These are phyloP conservation scores for Holothuria glaberrima DNA, from an alignment of 35 echinoderm and acorn worm genomes.

Conservation along the genomic window DNA sequence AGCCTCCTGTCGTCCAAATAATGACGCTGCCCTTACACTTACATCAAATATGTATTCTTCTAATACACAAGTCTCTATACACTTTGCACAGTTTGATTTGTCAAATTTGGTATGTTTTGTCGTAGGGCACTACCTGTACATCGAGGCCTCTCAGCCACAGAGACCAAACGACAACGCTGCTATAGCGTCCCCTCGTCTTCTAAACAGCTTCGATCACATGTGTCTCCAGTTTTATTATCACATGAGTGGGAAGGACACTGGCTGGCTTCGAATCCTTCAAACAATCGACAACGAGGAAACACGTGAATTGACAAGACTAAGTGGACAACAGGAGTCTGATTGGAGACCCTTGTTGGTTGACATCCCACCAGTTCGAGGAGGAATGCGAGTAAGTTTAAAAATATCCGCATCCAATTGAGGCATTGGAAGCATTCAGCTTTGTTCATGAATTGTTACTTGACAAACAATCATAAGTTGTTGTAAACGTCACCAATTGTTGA, in stretches of 20 bases:
- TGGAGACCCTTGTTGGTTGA: slow-evolving; percentile 37
- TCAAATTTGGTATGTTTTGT: too few species aligned
- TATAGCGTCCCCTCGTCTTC: slow-evolving; percentile 39
- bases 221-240: slow-evolving; percentile 92
- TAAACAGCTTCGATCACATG: slow-evolving; percentile 27
- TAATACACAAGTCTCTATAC: too few species aligned
- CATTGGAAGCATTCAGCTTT: too few species aligned
- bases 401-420: too few species aligned
- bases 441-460: too few species aligned
- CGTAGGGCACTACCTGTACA: slow-evolving; percentile 79
- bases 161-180: slow-evolving; percentile 64
- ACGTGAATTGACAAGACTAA: background rate
- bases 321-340: slow-evolving; percentile 32
- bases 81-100: too few species aligned
- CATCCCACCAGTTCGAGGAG: slow-evolving; percentile 11
- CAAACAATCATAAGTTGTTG: too few species aligned
- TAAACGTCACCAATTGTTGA: too few species aligned
- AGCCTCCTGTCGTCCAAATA: too few species aligned
- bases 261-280: slow-evolving; percentile 26
- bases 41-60: too few species aligned
- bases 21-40: too few species aligned
- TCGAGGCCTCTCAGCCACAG: slow-evolving; percentile 80
- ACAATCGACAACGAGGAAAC: background rate
- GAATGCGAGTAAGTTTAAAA: background rate
- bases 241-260: slow-evolving; percentile 71